Conservation (phyloP, 2,888 invertebrate species). For the Drosophila monieri region DNA sequence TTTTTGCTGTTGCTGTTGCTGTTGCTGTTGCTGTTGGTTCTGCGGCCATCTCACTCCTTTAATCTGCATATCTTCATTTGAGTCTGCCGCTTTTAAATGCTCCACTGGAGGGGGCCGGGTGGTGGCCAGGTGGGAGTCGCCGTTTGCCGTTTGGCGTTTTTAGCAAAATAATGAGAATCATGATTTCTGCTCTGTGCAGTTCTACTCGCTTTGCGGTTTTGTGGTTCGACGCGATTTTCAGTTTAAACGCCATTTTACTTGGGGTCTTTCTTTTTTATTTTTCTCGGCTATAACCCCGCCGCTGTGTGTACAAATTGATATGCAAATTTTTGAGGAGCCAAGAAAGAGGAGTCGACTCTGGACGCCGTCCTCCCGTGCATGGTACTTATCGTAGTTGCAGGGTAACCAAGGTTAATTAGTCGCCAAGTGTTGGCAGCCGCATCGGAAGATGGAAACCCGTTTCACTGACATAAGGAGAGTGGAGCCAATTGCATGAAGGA, state of each 20-base stretch:
- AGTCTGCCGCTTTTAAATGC: constrained; percentile 69
- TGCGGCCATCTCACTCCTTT: constrained; percentile 72
- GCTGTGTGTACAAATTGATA: constrained; percentile 77
- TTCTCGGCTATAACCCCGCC: constrained; percentile 5
- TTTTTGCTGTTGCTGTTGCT: constrained; percentile 47
- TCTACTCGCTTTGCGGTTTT: constrained; percentile 33
- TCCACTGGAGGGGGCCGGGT: constrained; percentile 26
- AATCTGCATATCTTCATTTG: constrained; percentile 84
- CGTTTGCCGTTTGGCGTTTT: constrained; percentile 54
- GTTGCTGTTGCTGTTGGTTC: constrained; percentile 35
- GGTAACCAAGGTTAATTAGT: constrained; percentile 68
- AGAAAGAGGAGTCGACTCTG: constrained; percentile 23
- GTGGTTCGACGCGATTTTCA: constrained; percentile 58
- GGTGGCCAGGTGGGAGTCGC: constrained; percentile 12
- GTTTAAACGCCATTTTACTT: constrained; percentile 69
- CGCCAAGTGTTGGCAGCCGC: constrained; percentile 58
- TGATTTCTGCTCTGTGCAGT: constrained; percentile 79
- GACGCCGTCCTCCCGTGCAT: background rate
- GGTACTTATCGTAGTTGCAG: constrained; percentile 48
- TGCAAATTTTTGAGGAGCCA: constrained; percentile 73
- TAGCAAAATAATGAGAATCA: constrained; percentile 81
- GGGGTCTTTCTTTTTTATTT: constrained; percentile 13
- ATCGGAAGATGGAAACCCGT: constrained; percentile 23
- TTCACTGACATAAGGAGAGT: background rate
- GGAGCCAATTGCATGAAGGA: background rate